Evolutionary conservation across 2,797 vertebrate genomes (phyloP).

Genomic region (Urosaurus nigricauda): DNA sequence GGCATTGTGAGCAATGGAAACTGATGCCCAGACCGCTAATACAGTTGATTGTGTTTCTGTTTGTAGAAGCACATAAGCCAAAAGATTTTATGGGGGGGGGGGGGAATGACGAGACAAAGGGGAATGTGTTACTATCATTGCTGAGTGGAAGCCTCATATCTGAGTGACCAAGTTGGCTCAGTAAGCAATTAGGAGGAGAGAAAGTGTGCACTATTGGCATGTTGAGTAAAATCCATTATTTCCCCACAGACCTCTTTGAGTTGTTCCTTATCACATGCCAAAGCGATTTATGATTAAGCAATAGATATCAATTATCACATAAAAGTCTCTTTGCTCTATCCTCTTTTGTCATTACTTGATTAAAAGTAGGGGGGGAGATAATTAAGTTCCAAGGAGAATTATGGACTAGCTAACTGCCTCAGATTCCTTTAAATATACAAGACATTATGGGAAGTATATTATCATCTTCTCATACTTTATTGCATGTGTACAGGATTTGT

Average conservation of each 20-base stretch:
- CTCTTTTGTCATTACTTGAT: background rate
- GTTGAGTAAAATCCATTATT: slow-evolving; percentile 3
- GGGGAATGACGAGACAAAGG: no score
- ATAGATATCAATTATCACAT: slow-evolving; percentile 12
- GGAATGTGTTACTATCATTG: no score
- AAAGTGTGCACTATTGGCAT: background rate
- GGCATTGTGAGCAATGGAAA: no score
- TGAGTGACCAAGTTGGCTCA: background rate
- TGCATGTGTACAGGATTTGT: slow-evolving; percentile 8
- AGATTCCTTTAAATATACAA: background rate
- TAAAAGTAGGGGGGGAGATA: slow-evolving; percentile 1
- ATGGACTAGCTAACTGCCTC: background rate
- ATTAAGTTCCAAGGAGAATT: slow-evolving; percentile 19
- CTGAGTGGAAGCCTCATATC: no score
- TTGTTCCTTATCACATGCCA: background rate
- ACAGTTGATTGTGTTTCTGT: no score
- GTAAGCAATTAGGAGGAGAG: background rate
- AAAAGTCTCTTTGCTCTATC: background rate
- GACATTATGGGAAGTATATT: background rate
- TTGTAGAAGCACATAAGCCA: no score
- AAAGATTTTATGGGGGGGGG: no score
- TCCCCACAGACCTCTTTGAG: background rate
- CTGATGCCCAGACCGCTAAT: no score
- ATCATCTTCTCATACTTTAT: background rate
- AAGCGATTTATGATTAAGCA: slow-evolving; percentile 28